Base-by-base conservation (phyloP, 2,888 invertebrate species). In the Antheraea yamamai region DNA sequence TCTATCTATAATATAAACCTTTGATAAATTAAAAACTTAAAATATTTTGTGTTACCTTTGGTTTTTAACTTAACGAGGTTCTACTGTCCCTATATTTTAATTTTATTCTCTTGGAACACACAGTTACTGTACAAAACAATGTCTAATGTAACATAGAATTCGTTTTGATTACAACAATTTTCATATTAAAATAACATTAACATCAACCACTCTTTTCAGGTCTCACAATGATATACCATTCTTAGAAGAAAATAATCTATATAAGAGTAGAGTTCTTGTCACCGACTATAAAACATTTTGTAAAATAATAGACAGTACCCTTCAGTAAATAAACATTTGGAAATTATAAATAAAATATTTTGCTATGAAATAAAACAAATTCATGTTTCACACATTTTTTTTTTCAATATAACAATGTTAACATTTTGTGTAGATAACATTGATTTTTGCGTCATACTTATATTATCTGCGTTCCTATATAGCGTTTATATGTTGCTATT, bases 271-370 rank as follows among this genome's bases (percentile, higher is more conserved):
- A 87, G 86, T 88, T 55, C 82, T 95, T 80, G 93, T 91, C 8
- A 82, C 92, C n/a, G 95, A 95, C 88, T 95, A 92, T 79, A 85
- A 91, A 84, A 92, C 92, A 71, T 95, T 91, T 79, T 93, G 91
- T 81, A 91, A 92, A 83, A 93, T 95, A 77, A 95, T 95, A 80
- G 86, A 81, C 55, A 86, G 78, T 75, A 79, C 80, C 35, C 39
- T 64, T 74, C 72, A 47, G 55, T 75, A 26, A 26, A 72, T n/a
- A 71, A 26, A 75, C n/a, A 74, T 12, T 23, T 16, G 18, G 7
- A 61, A 68, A 70, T n/a, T 39, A 20, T 70, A 70, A 70, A 70
- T 70, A 4, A 70, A 39, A 18, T 70, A 18, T 68, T 70, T 39
- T 39, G 12, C 64, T 66, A 6, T 66, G n/a, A 75, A 61, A 47